Conservation (phyloP, 2,113 vertebrate species). For the Phrynosoma blainvillii region DNA sequence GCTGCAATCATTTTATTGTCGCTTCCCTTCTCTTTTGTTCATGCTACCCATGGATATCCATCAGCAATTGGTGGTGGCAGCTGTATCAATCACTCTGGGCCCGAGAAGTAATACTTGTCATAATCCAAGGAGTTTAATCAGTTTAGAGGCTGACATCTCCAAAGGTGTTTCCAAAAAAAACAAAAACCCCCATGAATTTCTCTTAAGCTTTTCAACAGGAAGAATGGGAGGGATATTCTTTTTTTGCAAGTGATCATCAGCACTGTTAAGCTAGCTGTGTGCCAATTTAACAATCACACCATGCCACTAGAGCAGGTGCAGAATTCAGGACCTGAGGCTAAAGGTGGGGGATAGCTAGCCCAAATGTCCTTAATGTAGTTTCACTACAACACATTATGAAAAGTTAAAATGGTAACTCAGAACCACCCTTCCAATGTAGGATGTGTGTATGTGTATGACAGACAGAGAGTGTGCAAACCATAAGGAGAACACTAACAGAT, state of each 20-base stretch:
- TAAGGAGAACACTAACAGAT: no score
- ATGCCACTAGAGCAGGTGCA: neutral
- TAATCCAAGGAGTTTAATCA: neutral
- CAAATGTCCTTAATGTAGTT: neutral
- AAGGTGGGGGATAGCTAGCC: neutral
- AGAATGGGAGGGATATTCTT: neutral
- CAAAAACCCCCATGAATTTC: neutral
- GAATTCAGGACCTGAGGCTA: neutral
- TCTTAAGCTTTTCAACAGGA: neutral
- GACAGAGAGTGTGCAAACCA: no score
- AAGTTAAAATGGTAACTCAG: neutral
- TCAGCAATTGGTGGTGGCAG: neutral
- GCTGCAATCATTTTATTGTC: conserved; percentile 13
- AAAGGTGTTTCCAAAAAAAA: neutral
- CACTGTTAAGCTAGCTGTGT: no score
- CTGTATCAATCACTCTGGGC: neutral
- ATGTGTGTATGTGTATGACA: no score
- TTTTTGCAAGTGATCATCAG: neutral
- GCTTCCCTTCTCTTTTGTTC: neutral
- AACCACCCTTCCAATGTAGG: neutral
- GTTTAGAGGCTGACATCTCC: neutral
- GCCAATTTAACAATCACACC: neutral
- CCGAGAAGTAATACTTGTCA: neutral
- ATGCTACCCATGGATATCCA: neutral
- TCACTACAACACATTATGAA: neutral